Evolutionary conservation across 2,113 vertebrate genomes (phyloP).

Genomic region (Myotis lucifugus): DNA sequence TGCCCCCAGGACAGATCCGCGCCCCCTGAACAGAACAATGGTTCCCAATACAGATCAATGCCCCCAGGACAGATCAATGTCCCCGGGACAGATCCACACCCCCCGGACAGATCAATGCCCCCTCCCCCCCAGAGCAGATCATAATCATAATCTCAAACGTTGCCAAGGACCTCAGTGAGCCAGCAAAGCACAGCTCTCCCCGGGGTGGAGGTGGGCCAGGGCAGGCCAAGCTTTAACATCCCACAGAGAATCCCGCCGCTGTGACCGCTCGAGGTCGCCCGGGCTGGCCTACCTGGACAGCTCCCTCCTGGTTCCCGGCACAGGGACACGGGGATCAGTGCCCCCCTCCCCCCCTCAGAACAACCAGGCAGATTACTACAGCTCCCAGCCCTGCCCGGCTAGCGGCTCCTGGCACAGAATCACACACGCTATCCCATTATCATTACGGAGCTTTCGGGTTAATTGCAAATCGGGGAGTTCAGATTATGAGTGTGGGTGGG

Average conservation of each 20-base stretch:
- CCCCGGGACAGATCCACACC: no score
- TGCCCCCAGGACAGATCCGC: no score
- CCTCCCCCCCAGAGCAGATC: no score
- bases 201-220: no score
- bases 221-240: neutral
- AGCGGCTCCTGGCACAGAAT: conserved; percentile 67
- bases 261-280: neutral
- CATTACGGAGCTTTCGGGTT: conserved; percentile 79
- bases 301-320: neutral
- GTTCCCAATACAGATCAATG: neutral
- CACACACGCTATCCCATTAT: conserved; percentile 71
- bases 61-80: no score
- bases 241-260: neutral
- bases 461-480: conserved; percentile 79
- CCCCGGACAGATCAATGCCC: no score
- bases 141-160: neutral
- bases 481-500: conserved; percentile 74
- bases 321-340: neutral
- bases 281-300: neutral
- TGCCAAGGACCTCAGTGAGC: neutral
- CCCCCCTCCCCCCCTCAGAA: conserved; percentile 25
- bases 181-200: neutral
- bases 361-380: conserved; percentile 68
- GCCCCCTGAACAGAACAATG: no score
- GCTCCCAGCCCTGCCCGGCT: conserved; percentile 47